Evolutionary conservation across 1,140 invertebrate genomes (phyloP).

Genomic region (Oreohelix idahoensis): DNA sequence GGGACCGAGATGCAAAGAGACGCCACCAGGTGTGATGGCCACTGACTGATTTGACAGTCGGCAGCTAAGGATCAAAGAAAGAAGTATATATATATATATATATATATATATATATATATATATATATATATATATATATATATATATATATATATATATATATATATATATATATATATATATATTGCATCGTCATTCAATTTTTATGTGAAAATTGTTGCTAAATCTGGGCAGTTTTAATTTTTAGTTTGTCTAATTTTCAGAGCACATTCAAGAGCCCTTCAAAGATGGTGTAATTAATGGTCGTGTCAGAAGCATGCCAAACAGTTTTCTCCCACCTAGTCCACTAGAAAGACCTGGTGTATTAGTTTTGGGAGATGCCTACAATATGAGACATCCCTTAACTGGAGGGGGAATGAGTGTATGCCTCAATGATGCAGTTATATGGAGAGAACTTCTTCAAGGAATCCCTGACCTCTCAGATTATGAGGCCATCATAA

Average conservation of each 20-base stretch:
- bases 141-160: too few relatives aligned
- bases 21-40: too few relatives aligned
- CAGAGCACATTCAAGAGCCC: slow-evolving; percentile 60
- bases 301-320: slow-evolving; percentile 61
- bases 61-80: too few relatives aligned
- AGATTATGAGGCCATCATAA: slow-evolving; percentile 52
- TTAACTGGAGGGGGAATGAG: slow-evolving; percentile 68
- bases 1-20: too few relatives aligned
- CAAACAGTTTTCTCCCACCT: slow-evolving; percentile 63
- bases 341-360: slow-evolving; percentile 54
- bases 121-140: too few relatives aligned
- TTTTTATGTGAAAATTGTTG: too few relatives aligned
- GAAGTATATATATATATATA: too few relatives aligned
- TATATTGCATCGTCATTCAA: too few relatives aligned
- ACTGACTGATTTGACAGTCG: too few relatives aligned
- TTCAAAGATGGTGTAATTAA: slow-evolving; percentile 56
- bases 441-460: slow-evolving; percentile 57
- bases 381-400: slow-evolving; percentile 68
- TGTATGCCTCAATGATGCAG: slow-evolving; percentile 61
- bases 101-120: too few relatives aligned
- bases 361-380: slow-evolving; percentile 63
- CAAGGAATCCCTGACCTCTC: slow-evolving; percentile 49
- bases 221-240: too few relatives aligned
- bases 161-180: too few relatives aligned
- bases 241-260: background rate